phyloP scores from a whole-genome alignment of 2,888 invertebrate species.

The Pachliopta kotzebuea region DNA sequence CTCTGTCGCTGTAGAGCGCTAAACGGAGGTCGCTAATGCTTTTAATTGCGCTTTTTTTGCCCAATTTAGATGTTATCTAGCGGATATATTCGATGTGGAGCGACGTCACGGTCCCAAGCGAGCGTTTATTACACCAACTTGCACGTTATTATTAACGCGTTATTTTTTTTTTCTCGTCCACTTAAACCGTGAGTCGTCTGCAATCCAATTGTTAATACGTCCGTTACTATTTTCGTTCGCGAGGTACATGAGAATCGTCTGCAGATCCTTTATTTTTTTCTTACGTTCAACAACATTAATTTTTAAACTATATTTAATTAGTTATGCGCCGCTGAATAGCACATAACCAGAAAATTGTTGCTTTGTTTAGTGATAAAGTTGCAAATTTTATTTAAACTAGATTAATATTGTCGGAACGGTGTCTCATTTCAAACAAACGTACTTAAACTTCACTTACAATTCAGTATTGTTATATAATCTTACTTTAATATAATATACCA shows the following conservation, averaged over 20 bases:
- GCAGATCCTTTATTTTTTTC: too few species aligned
- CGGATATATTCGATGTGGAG: slow-evolving; percentile 18
- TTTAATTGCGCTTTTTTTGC: slow-evolving; percentile 14
- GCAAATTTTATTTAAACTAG: too few species aligned
- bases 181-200: neutral
- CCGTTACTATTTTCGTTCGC: slow-evolving; percentile 1
- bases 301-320: slow-evolving; percentile 13
- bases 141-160: slow-evolving; percentile 4
- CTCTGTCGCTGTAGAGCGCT: neutral
- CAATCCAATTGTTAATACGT: slow-evolving; percentile 5
- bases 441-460: too few species aligned
- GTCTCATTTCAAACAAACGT: too few species aligned
- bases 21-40: slow-evolving; percentile 16
- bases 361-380: too few species aligned
- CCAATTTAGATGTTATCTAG: slow-evolving; percentile 19
- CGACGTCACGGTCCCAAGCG: slow-evolving; percentile 17
- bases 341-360: too few species aligned
- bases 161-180: too few species aligned
- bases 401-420: too few species aligned
- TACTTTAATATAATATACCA: too few species aligned
- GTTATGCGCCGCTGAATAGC: neutral
- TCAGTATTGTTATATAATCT: too few species aligned
- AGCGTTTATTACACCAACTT: slow-evolving; percentile 4
- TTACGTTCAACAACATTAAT: too few species aligned
- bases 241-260: too few species aligned